phyloP scores from a whole-genome alignment of 1,140 invertebrate genomes.

The Apis florea region DNA sequence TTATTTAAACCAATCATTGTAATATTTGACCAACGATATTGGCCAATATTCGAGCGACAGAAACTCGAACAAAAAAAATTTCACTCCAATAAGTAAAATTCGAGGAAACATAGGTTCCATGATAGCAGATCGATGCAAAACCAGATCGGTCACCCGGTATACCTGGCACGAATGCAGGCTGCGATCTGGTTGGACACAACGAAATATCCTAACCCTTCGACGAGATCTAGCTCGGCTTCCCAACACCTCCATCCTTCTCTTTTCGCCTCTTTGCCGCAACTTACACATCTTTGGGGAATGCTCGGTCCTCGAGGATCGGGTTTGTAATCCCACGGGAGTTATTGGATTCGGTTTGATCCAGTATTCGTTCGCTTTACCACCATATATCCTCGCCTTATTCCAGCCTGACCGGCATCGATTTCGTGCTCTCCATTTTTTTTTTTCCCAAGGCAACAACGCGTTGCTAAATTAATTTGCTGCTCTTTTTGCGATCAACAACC shows the following conservation, averaged over 20 bases:
- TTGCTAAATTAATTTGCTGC: neutral
- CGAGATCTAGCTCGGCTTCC: conserved; percentile 30
- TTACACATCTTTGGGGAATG: conserved; percentile 51
- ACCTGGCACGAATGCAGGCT: conserved; percentile 49
- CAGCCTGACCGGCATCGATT: conserved; percentile 12
- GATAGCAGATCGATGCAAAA: too few species aligned
- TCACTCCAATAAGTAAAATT: too few species aligned
- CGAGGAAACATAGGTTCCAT: too few species aligned
- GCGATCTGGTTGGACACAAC: conserved; percentile 32
- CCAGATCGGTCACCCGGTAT: neutral
- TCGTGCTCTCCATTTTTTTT: neutral
- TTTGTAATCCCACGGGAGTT: conserved; percentile 76
- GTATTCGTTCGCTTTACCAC: conserved; percentile 53
- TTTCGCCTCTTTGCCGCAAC: conserved; percentile 21
- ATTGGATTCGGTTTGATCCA: conserved; percentile 77
- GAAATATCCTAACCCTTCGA: conserved; percentile 48
- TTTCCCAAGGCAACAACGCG: accelerated
- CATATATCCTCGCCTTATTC: neutral
- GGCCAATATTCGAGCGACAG: too few species aligned
- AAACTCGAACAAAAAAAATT: too few species aligned
- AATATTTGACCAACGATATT: neutral
- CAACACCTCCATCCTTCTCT: neutral
- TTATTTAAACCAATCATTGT: too few species aligned
- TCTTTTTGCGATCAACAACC: too few species aligned
- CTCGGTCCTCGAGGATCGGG: conserved; percentile 63